These are phyloP conservation scores for Cyanoramphus novaezelandiae DNA, from an alignment of 2,113 vertebrate genomes.

Conservation along the genomic window DNA sequence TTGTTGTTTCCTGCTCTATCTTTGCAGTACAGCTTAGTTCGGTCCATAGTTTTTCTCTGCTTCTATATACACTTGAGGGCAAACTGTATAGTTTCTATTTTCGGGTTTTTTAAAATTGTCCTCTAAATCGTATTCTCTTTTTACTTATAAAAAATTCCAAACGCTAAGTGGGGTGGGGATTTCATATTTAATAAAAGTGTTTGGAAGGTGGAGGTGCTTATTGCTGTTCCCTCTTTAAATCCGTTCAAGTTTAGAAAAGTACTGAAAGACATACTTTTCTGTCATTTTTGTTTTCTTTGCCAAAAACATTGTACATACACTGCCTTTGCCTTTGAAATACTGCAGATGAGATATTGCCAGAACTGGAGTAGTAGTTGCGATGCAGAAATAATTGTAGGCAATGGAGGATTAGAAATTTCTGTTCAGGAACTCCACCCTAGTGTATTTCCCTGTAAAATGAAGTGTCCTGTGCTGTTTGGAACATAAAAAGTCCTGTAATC, in stretches of 20 bases:
- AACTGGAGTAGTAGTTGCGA: neutral
- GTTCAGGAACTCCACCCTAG: neutral
- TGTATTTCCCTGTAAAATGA: neutral
- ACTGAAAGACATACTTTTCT: neutral
- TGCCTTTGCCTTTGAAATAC: neutral
- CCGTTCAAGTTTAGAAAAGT: neutral
- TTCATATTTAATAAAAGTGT: neutral
- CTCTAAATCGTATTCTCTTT: neutral
- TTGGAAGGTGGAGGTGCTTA: neutral
- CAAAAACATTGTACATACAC: neutral
- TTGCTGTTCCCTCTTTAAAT: neutral
- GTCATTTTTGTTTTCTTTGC: neutral
- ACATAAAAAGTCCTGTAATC: neutral
- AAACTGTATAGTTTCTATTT: neutral
- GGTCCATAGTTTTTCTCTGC: neutral
- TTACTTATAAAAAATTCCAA: neutral
- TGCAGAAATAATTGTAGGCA: neutral
- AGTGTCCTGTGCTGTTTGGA: neutral
- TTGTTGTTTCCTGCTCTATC: neutral
- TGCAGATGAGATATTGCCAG: neutral
- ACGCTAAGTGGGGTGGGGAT: neutral
- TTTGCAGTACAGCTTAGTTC: neutral
- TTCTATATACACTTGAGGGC: neutral
- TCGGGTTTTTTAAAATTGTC: neutral
- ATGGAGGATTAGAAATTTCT: neutral